Evolutionary conservation across 2,113 vertebrate genomes (phyloP), one percentile per base, ranked within the genome.

Genomic region (Chloropsis cyanopogon): DNA sequence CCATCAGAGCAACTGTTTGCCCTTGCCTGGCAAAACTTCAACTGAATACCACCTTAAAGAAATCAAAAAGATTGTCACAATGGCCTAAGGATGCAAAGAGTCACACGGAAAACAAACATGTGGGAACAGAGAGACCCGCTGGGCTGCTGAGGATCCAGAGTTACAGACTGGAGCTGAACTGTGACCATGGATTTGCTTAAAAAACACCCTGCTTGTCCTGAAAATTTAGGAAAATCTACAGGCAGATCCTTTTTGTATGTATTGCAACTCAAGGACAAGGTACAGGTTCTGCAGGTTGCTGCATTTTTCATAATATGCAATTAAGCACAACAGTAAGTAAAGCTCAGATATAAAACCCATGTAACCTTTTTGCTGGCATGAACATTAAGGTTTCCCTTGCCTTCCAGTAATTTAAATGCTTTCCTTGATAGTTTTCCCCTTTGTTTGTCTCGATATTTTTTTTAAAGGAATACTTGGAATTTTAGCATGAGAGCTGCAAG

Each of bases 401-500:
- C 42, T 89, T 92, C 53, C 39, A 80, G 61, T 46, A 93, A 87
- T 41, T 88, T 86, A 70, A 49, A 73, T 22, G 31, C n/a, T 73
- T 94, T 82, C 54, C 73, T 91, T 92, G 75, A 91, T 57, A 93
- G 83, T 63, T 97, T 83, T 64, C 72, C 73, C 68, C 66, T 80
- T 49, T 88, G 60, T 90, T 95, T 84, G 68, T 82, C 90, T 93
- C 73, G 88, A 65, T 91, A 75, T 49, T 97, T 93, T 57, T 87
- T 95, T 92, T 80, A 88, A 90, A 84, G 29, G 63, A 96, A 85
- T 87, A 95, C 61, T 89, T 95, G 73, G 81, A 85, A 53, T 78
- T 96, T 84, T 82, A 96, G 66, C 64, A 82, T 44, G 81, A 88
- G 75, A 81, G 49, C 94, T 68, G 42, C 7, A 25, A 82, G 46